phyloP scores from a whole-genome alignment of 2,797 vertebrate species.

The Sphaeramia orbicularis region DNA sequence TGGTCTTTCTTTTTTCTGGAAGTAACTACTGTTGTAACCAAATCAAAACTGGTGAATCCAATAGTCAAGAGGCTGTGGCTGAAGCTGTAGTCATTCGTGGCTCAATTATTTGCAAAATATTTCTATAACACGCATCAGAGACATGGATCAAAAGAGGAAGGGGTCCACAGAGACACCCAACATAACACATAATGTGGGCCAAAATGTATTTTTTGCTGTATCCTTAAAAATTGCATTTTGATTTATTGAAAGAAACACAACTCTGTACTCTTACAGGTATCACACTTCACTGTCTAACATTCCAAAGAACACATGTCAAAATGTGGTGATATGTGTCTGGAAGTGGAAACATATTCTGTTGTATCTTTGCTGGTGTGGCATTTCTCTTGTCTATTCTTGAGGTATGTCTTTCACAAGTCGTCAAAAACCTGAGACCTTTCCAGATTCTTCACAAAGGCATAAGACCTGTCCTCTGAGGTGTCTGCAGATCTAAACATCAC shows the following conservation, averaged over 20 bases:
- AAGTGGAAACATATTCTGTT: conserved; percentile 35
- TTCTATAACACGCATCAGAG: too few relatives aligned
- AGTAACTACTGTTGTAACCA: too few relatives aligned
- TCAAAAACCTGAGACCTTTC: conserved; percentile 67
- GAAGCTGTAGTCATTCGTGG: too few relatives aligned
- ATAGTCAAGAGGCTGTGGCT: too few relatives aligned
- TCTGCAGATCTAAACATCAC: conserved; percentile 31
- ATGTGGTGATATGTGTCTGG: conserved; percentile 19
- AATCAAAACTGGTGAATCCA: too few relatives aligned
- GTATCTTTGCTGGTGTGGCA: conserved; percentile 46
- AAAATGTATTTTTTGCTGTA: too few relatives aligned
- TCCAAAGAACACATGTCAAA: not conserved
- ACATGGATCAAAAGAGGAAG: too few relatives aligned
- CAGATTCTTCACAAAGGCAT: conserved; percentile 49
- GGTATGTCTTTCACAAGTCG: conserved; percentile 50
- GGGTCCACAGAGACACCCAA: too few relatives aligned
- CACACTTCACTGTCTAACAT: not conserved
- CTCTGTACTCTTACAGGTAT: conserved; percentile 12
- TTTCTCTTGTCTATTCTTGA: conserved; percentile 56
- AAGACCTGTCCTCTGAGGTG: conserved; percentile 38
- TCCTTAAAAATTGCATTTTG: not conserved
- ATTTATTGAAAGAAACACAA: conserved; percentile 13
- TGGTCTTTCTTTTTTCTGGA: too few relatives aligned
- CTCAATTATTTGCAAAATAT: too few relatives aligned
- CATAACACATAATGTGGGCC: too few relatives aligned